Base-by-base conservation (phyloP, 2,888 invertebrate genomes). In the Trachelus tabidus region DNA sequence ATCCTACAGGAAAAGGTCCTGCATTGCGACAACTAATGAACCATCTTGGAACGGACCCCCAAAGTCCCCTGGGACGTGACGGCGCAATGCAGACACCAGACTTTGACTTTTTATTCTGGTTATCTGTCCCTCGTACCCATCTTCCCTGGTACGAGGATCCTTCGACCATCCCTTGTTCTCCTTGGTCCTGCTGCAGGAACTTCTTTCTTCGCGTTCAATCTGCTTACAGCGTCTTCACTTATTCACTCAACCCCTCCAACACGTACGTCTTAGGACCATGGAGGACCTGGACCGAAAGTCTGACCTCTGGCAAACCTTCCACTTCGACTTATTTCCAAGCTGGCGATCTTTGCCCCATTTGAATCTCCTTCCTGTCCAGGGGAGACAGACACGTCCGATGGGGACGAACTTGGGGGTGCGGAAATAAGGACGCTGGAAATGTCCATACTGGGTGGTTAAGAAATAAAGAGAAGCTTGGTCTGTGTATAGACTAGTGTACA, bases 1-100 rank as follows among this genome's bases (percentile, higher is more conserved):
- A 31, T 40, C 40, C 40, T 40, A 6, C 15, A 40, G 40, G 84
- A 83, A 85, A 84, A 86, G 87, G 89, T 89, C 89, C 91, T 90
- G 91, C 91, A 91, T 90, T 91, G 91, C 90, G 90, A 90, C 91
- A 90, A 89, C 91, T 91, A 91, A 91, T 91, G 90, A 91, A 91
- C 89, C 90, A 89, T 90, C 89, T 90, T 90, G 89, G 88, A 89
- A 87, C 85, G 86, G 88, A 88, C 84, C 85, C 40, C 87, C 87
- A 82, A 90, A 90, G 87, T 89, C 90, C 87, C 88, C 83, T 84
- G 90, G 85, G 90, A 91, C 91, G 91, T 91, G 91, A 91, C 90
- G 90, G 88, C 91, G 91, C 91, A 91, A 90, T 91, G 91, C 91
- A 90, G 91, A 90, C 87, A 84, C 84, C 83, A 79, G 83, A 77